phyloP scores from a whole-genome alignment of 2,113 vertebrate species.

The Elephantulus edwardii region DNA sequence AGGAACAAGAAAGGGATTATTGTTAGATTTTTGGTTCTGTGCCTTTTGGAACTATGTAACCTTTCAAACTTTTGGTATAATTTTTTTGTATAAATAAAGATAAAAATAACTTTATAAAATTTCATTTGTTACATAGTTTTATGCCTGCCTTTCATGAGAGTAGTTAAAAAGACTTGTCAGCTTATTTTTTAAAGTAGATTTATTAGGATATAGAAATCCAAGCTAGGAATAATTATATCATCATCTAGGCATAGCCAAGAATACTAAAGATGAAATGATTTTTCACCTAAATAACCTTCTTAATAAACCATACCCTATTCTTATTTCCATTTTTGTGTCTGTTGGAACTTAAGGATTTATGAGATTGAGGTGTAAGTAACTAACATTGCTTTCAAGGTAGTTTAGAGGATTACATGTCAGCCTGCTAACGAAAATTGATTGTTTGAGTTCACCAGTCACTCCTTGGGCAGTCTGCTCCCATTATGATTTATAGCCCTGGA shows the following conservation, averaged over 20 bases:
- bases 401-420: no score
- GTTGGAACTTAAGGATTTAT: slow-evolving; percentile 12
- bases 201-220: not conserved
- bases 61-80: not conserved
- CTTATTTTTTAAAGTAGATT: slow-evolving; percentile 6
- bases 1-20: not conserved
- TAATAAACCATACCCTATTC: not conserved
- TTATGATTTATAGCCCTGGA: no score
- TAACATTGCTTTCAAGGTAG: no score
- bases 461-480: no score
- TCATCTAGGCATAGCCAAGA: not conserved
- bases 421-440: no score
- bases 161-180: not conserved
- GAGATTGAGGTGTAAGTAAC: not conserved
- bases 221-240: not conserved
- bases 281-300: slow-evolving; percentile 9
- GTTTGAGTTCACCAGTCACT: no score
- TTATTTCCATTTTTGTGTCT: slow-evolving; percentile 1
- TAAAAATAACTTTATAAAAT: slow-evolving; percentile 6
- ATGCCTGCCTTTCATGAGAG: not conserved
- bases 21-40: not conserved
- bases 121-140: not conserved
- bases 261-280: not conserved
- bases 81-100: not conserved
- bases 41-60: not conserved